Evolutionary conservation across 2,797 vertebrate species (phyloP), one percentile per base, ranked within the genome.

Genomic region (Pelobates cultripes): DNA sequence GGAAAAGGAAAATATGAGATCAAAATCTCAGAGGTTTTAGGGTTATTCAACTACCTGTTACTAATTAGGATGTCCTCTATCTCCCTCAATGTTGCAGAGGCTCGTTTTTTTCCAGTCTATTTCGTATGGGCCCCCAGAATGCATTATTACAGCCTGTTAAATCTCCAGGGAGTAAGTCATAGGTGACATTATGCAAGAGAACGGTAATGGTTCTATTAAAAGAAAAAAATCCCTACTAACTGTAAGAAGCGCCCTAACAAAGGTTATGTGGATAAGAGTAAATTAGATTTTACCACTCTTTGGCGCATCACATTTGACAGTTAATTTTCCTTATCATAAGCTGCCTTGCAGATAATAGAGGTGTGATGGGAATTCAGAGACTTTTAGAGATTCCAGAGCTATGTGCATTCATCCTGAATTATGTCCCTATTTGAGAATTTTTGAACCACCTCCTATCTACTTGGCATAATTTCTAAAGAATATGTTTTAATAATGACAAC

Each of bases 111-210:
- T 60, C 57, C 10, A 17, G 79, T 85, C 84, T 85, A 73, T 79
- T 86, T 89, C 81, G 87, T 88, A 84, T 86, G 63, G 81, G 61
- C 86, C 79, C 86, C 85, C n/a, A 85, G 79, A 77, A 89, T 87
- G 88, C 28, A 67, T 53, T 67, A 82, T 89, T 88, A 86, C 0
- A 74, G 81, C 80, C 60, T 77, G 84, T 87, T 86, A 82, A 87
- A 67, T 61, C 42, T 43, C 28, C 15, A 51, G 44, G 3, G 15
- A 75, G 57, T n/a, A 63, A 75, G 42, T 75, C 40, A 51, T 67
- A 88, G 81, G 73, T 85, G 85, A 85, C 84, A 85, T 87, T 87
- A 86, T 84, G 75, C 86, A 73, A 80, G 86, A 86, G 43, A 84
- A 45, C 78, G 86, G 81, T 86, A 89, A 75, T 75, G 79, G 72